Evolutionary conservation across 2,888 invertebrate genomes (phyloP).

Genomic region (Chelonus formosanus): DNA sequence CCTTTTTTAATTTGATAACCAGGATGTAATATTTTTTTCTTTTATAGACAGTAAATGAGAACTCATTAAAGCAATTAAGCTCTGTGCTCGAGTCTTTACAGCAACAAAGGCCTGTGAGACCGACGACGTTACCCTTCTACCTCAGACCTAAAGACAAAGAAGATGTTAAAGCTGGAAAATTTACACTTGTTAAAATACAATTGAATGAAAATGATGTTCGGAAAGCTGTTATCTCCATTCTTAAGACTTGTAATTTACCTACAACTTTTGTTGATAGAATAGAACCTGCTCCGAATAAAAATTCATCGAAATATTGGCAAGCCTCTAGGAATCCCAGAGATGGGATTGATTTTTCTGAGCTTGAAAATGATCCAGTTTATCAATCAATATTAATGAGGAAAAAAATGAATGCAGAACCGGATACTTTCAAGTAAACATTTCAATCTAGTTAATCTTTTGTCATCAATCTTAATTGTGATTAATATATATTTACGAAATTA

Average conservation of each 20-base stretch:
- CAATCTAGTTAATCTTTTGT: constrained; percentile 4
- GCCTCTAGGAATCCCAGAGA: constrained; percentile 44
- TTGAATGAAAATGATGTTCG: constrained; percentile 76
- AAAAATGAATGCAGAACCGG: constrained; percentile 63
- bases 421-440: constrained; percentile 57
- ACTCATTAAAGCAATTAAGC: constrained; percentile 87
- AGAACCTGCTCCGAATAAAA: constrained; percentile 67
- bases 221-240: constrained; percentile 78
- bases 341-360: constrained; percentile 56
- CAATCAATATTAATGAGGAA: constrained; percentile 66
- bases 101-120: constrained; percentile 70
- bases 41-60: constrained; percentile 83
- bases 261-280: constrained; percentile 88
- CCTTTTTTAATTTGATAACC: too few species aligned
- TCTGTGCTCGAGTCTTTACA: constrained; percentile 83
- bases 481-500: background rate
- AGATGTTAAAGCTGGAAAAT: constrained; percentile 70
- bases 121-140: constrained; percentile 81
- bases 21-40: background rate
- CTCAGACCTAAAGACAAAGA: constrained; percentile 74
- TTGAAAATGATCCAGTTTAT: constrained; percentile 68
- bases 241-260: constrained; percentile 83
- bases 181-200: constrained; percentile 78
- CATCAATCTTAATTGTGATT: constrained; percentile 8
- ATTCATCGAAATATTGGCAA: constrained; percentile 52